Conservation (phyloP, 2,888 invertebrate species). For the Pachymerium ferrugineum region DNA sequence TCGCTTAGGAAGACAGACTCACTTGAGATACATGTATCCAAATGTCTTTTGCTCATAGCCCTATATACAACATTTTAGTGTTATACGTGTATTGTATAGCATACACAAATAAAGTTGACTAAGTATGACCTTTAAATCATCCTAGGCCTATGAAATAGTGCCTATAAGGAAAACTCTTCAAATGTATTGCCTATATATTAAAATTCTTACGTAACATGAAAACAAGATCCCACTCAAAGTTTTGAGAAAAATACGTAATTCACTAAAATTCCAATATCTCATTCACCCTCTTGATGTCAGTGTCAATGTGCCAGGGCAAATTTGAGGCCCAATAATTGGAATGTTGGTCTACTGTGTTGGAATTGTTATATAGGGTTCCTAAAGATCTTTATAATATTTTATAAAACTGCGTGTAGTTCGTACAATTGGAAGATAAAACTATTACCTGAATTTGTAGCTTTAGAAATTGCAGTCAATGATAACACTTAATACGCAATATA, state of each 20-base stretch:
- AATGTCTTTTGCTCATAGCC: constrained; percentile 30
- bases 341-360: constrained; percentile 22
- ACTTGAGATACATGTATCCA: constrained; percentile 29
- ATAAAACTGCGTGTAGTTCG: constrained; percentile 24
- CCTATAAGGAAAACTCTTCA: neutral
- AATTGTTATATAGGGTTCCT: constrained; percentile 27
- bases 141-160: constrained; percentile 8
- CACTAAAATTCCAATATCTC: constrained; percentile 19
- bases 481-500: constrained; percentile 14
- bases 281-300: constrained; percentile 24
- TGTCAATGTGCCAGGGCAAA: constrained; percentile 22
- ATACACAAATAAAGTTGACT: constrained; percentile 34
- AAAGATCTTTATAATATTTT: constrained; percentile 27
- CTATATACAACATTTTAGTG: constrained; percentile 15
- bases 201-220: neutral
- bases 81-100: constrained; percentile 30
- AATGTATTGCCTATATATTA: constrained; percentile 12
- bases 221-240: neutral
- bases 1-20: constrained; percentile 4
- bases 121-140: constrained; percentile 23
- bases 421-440: constrained; percentile 9
- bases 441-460: constrained; percentile 5
- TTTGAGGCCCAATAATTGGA: constrained; percentile 16
- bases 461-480: constrained; percentile 18
- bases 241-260: constrained; percentile 17